Evolutionary conservation across 2,797 vertebrate genomes (phyloP), one percentile per base, ranked within the genome.

Genomic region (Phataginus tetradactyla): DNA sequence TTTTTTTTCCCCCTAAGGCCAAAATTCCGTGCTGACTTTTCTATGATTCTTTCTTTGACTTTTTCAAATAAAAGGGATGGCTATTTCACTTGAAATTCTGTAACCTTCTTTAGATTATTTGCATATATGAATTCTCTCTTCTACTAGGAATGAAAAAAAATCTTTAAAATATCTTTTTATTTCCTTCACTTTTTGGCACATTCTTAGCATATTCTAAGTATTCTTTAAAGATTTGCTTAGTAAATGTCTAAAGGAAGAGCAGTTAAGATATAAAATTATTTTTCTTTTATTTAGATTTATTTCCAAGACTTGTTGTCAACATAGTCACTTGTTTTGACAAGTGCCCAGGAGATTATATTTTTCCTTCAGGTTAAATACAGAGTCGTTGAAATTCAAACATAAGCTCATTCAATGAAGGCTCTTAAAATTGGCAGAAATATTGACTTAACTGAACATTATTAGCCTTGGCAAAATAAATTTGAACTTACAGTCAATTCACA

Each of bases 391-490:
- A 92, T 89, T 91, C 57, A 96, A 95, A 75, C 75, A 79, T 39
- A 90, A 94, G 23, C 59, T 96, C 66, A 63, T 90, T 84, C 32
- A 57, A 13, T 69, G 72, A 89, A 92, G 49, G 21, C 49, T 89
- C 63, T 75, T 94, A 74, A 17, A 96, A 90, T 42, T 96, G 91
- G 71, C 92, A 95, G 63, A 95, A 90, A 29, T 81, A 86, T 75
- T 88, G 55, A 94, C 49, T 96, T 94, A 79, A 80, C 53, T 80
- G 91, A 97, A 91, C 89, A 93, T 91, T 95, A 95, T 89, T 95
- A 95, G 45, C 64, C 59, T 57, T 94, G 89, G 86, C 27, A 94
- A 95, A 97, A 89, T 96, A 95, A 86, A 95, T 86, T 89, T 96
- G 94, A 94, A 89, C 49, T 89, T 59, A 27, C 69, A 91, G 74